phyloP scores from a whole-genome alignment of 2,888 invertebrate species.

The Quadroppia sp. region DNA sequence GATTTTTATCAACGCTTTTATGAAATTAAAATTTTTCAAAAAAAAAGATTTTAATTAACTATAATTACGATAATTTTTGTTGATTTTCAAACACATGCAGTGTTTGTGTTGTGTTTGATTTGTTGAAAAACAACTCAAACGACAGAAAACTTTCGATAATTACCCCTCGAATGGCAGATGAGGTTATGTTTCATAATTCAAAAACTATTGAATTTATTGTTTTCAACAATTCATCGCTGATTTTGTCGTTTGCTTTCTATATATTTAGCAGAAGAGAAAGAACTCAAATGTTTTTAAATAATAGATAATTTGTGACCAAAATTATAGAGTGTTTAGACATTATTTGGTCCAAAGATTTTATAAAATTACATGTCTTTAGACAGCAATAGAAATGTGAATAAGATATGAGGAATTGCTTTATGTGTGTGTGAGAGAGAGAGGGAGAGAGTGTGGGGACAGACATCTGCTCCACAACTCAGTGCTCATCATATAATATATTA shows the following conservation, averaged over 20 bases:
- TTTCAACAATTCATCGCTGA: not conserved
- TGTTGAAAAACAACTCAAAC: not conserved
- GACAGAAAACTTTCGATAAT: conserved; percentile 15
- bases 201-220: conserved; percentile 3
- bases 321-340: conserved; percentile 13
- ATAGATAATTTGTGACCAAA: conserved; percentile 26
- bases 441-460: not conserved
- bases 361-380: not conserved
- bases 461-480: not conserved
- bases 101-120: not conserved
- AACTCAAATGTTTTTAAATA: not conserved
- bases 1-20: not conserved
- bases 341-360: not conserved
- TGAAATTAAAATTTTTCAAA: not conserved
- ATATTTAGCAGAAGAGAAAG: not conserved
- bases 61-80: not conserved
- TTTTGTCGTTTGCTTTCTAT: not conserved
- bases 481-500: not conserved
- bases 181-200: not conserved
- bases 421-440: not conserved
- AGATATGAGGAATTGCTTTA: not conserved
- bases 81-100: not conserved
- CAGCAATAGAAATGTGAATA: not conserved
- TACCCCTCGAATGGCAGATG: conserved; percentile 1
- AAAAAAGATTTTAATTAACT: not conserved